Base-by-base conservation (phyloP, 2,113 vertebrate species). In the Phrynosoma platyrhinos region DNA sequence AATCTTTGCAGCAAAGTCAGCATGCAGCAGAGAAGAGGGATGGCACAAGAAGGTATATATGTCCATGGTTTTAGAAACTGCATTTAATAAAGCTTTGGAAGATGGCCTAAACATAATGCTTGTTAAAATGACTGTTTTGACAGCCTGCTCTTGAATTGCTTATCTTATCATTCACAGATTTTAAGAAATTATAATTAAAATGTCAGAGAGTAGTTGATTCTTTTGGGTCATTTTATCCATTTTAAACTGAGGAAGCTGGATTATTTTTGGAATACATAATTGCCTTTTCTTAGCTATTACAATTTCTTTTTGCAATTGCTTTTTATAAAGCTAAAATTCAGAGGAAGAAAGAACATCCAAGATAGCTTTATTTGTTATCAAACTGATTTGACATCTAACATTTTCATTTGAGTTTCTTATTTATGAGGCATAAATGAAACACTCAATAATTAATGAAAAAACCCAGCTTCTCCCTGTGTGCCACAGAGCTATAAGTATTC, bases 351-450 rank as follows among this genome's bases (percentile, higher is more conserved):
- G 72, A 72, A 80, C 94, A 93, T 75, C 92, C 86, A 91, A 91
- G 83, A 53, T 62, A 89, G 77, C 86, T 94, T 16, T 90, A 89
- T 94, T 92, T 88, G 90, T 92, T 94, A 91, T 93, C 85, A 86
- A 87, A 94, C 30, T 75, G 94, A 91, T 94, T 93, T 90, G 89
- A 92, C 93, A 90, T 91, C 92, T 89, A 95, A 91, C 92, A 83
- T 94, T 96, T 95, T 94, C 94, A 91, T 88, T 89, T 42, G n/a
- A 89, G 91, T 95, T 90, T 95, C 93, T 96, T 83, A 95, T 95
- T 95, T 94, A 94, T 94, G 94, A 91, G 79, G 89, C 85, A 91
- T 94, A 96, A 95, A 95, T 94, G 91, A 96, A 95, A 95, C 75
- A 86, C 80, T 95, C 95, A 92, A 93, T 95, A 95, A 96, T 93